Conservation (phyloP, 2,888 invertebrate species). For the Caenorhabditis afra region DNA sequence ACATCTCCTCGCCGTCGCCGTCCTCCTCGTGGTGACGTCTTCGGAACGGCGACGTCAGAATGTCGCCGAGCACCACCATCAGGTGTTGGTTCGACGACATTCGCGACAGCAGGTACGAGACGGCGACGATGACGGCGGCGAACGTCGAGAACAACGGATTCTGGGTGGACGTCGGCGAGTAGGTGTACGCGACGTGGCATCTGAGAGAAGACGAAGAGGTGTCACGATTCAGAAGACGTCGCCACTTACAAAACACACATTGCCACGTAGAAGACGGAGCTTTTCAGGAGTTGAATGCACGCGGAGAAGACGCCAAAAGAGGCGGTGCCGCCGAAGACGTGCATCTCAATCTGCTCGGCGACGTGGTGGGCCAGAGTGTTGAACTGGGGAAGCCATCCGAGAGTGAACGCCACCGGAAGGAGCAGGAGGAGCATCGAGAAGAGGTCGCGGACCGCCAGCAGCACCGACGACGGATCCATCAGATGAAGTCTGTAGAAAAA, state of each 20-base stretch:
- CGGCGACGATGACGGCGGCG: constrained; percentile 87
- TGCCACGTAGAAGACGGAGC: constrained; percentile 82
- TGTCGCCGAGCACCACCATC: constrained; percentile 52
- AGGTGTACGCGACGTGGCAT: constrained; percentile 57
- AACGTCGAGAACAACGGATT: constrained; percentile 90
- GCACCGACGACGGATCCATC: constrained; percentile 37
- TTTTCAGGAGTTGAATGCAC: constrained; percentile 60
- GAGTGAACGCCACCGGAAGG: constrained; percentile 94
- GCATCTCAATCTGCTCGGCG: constrained; percentile 89
- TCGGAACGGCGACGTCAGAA: constrained; percentile 38
- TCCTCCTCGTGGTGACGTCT: constrained; percentile 29
- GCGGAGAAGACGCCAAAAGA: constrained; percentile 82
- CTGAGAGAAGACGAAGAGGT: constrained; percentile 9
- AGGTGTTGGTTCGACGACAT: constrained; percentile 70
- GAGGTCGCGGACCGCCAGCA: constrained; percentile 71
- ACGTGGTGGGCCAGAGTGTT: constrained; percentile 96
- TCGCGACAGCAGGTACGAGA: constrained; percentile 88
- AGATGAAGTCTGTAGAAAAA: constrained; percentile 25
- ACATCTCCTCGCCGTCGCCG: constrained; percentile 3
- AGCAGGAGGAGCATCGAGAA: constrained; percentile 86
- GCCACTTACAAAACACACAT: constrained; percentile 49
- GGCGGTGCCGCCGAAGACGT: constrained; percentile 86
- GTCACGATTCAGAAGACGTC: neutral
- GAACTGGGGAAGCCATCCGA: constrained; percentile 95
- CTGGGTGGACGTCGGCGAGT: constrained; percentile 75